Base-by-base conservation (phyloP, 2,888 invertebrate species). In the Chrysolina oricalcia region DNA sequence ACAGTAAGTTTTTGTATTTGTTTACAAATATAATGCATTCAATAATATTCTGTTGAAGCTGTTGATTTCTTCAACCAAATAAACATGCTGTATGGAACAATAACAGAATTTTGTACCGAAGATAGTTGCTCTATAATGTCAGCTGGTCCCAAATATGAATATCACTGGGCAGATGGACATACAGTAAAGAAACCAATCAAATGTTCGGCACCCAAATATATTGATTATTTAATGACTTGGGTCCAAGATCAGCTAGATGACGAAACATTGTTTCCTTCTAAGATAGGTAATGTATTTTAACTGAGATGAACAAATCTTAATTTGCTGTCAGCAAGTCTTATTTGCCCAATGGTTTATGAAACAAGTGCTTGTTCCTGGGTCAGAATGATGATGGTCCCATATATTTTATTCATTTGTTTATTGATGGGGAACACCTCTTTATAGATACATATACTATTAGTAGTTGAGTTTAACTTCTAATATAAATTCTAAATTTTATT, bases 21-120 rank as follows among this genome's bases (percentile, higher is more conserved):
- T 48, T 9, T 48, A 8, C 6, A 8, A 56, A 21, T 13, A 13
- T 21, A 5, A 56, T 21, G 4, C 23, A 23, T 48, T 17, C 6
- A 56, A 13, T 21, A 21, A 5, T 50, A 53, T 72, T 72, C 59
- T 43, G 35, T 81, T 92, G 56, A 90, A 98, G 98, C 98, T 86
- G 98, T 99, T 79, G 99, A 99, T 90, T 99, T 99, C 90, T 99
- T 99, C 91, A 99, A 99, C 90, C 99, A 99, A 92, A 99, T 99
- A 88, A 98, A 98, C 90, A 99, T 99, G 99, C 91, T 99, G 80
- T 99, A 99, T 87, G 99, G 99, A 69, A 99, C 99, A 41, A 97
- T 99, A 86, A 98, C 98, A n/a, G 99, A 99, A 90, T 98, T 98
- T 90, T 99, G 99, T 89, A 98, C 98, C 4, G 98, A 98, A 89